Percentiles rank a stretch among this genome's conserved stretches.
phyloP scores from a whole-genome alignment of 2,797 vertebrate genomes.

The Gila robusta region DNA sequence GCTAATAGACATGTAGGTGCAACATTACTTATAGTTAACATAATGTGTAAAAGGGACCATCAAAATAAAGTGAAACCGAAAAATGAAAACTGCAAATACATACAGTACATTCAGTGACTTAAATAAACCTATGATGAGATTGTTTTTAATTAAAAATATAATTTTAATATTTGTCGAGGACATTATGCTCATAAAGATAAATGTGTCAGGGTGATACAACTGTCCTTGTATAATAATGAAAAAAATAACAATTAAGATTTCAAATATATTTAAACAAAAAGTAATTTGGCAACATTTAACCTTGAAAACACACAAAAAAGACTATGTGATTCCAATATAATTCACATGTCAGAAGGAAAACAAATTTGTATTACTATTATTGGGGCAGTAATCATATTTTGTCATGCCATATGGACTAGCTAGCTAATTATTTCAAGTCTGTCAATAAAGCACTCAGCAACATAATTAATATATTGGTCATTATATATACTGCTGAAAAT shows the following conservation, averaged over 20 bases:
- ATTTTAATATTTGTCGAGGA: neutral
- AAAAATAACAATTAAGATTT: neutral
- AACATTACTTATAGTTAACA: too few species aligned
- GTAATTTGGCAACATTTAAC: neutral
- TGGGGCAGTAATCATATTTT: constrained; percentile 2
- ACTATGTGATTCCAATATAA: neutral
- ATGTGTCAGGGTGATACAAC: neutral
- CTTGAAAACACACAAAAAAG: neutral
- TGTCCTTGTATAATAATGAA: neutral
- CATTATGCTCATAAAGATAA: neutral
- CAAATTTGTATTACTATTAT: neutral
- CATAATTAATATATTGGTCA: neutral
- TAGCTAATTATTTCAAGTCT: neutral
- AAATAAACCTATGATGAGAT: neutral
- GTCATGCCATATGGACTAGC: neutral
- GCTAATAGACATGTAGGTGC: too few species aligned
- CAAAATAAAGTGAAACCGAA: too few species aligned
- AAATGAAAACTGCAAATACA: neutral
- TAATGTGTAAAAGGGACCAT: too few species aligned
- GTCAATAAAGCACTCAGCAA: neutral
- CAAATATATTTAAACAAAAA: neutral
- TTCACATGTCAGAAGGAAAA: neutral
- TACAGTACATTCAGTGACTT: neutral
- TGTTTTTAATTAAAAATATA: neutral
- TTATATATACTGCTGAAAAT: neutral